These are phyloP conservation scores for Poliocrania exsul DNA, from an alignment of 2,797 vertebrate genomes.

Conservation along the genomic window DNA sequence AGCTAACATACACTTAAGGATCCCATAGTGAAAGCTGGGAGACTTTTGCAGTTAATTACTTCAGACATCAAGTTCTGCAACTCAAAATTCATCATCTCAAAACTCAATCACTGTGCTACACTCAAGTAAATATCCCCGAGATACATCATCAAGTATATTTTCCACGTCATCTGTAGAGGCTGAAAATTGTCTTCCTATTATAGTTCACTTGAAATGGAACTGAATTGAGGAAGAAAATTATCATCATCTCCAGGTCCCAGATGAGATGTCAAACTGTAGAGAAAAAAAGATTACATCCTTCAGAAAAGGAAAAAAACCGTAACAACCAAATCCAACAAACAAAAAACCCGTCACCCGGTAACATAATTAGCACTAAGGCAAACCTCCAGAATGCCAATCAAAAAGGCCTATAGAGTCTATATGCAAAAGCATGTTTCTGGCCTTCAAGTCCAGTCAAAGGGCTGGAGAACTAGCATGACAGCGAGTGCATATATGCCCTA, in stretches of 20 bases:
- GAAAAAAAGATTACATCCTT: neutral
- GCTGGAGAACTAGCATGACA: neutral
- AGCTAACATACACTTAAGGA: neutral
- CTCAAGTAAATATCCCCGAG: constrained; percentile 6
- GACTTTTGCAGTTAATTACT: constrained; percentile 1
- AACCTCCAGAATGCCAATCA: neutral
- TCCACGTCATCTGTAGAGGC: neutral
- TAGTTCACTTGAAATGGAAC: constrained; percentile 4
- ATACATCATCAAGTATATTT: constrained; percentile 21
- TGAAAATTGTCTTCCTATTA: constrained; percentile 13
- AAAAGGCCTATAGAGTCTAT: neutral
- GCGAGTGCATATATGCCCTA: neutral
- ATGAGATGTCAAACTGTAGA: neutral
- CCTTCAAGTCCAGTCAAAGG: neutral
- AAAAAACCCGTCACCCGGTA: rapidly evolving
- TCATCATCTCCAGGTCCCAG: neutral
- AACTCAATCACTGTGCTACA: neutral
- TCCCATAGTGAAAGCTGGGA: neutral
- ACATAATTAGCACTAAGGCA: neutral
- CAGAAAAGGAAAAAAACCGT: neutral
- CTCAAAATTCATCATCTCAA: neutral
- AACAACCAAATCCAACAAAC: neutral
- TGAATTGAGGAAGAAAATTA: neutral
- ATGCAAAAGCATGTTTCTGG: neutral
- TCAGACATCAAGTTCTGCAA: neutral